Percentiles rank a stretch among this genome's conserved stretches.
Conservation (phyloP, 1,140 invertebrate genomes). For the Pissodes strobi region DNA sequence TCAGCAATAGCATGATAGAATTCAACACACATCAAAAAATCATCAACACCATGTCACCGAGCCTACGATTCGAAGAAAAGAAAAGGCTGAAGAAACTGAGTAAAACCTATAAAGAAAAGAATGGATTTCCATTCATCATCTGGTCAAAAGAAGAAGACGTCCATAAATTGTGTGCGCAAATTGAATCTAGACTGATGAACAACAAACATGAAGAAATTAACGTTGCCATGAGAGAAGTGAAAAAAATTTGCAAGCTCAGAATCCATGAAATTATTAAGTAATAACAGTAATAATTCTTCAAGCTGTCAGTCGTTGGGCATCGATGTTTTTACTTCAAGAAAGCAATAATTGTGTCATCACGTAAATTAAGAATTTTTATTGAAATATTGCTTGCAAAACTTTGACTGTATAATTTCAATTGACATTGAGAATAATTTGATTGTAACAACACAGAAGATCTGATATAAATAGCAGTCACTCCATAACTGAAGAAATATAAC, state of each 20-base stretch:
- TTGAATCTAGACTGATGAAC: slow-evolving; percentile 63
- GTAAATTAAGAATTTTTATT: too few species aligned
- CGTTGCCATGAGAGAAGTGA: slow-evolving; percentile 68
- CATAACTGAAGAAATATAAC: background rate
- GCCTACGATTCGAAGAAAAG: slow-evolving; percentile 61
- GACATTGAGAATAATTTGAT: too few species aligned
- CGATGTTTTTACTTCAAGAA: background rate
- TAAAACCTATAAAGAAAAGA: slow-evolving; percentile 67
- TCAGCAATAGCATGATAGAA: slow-evolving; percentile 63
- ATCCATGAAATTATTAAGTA: slow-evolving; percentile 61
- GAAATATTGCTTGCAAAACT: background rate
- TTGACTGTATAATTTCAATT: background rate
- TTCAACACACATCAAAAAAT: slow-evolving; percentile 64
- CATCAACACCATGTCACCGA: slow-evolving; percentile 58
- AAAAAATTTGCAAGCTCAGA: slow-evolving; percentile 68
- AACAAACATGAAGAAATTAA: slow-evolving; percentile 60
- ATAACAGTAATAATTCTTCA: background rate
- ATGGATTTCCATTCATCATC: slow-evolving; percentile 74
- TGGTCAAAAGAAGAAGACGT: slow-evolving; percentile 70
- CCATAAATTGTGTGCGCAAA: slow-evolving; percentile 62
- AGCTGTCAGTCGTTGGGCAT: background rate
- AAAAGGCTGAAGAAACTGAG: slow-evolving; percentile 60
- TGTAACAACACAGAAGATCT: too few species aligned
- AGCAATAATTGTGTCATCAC: too few species aligned
- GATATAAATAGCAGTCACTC: too few species aligned